Base-by-base conservation (phyloP, 2,113 vertebrate species). In the Serilophus lunatus region DNA sequence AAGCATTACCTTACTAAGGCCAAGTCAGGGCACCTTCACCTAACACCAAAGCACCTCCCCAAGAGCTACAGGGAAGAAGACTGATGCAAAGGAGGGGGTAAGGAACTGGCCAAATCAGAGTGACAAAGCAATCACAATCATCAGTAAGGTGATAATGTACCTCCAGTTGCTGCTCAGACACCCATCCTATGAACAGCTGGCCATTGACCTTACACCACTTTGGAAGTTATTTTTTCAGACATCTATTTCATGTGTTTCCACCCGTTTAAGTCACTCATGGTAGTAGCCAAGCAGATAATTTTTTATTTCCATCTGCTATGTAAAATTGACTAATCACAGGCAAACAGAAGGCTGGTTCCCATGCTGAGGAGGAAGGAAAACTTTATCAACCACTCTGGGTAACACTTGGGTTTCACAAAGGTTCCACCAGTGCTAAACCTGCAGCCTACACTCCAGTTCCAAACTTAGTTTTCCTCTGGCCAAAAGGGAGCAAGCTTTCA, bases 321-420 rank as follows among this genome's bases (percentile, higher is more conserved):
- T n/a, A 53, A 80, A 80, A 92, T 56, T 94, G 93, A 95, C 85
- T 70, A 60, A 94, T 88, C 56, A 22, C 60, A 93, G 26, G 63
- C 59, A 86, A 94, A 77, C 91, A 82, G 61, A 74, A 88, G 85
- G 84, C 66, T 47, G 25, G 45, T 63, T 80, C 49, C 42, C 6
- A 0, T 13, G 47, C 68, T 2, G 82, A 85, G 44, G 29, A 82
- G 25, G 40, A 91, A 82, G 36, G 42, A 93, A 80, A 94, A 54
- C 26, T 54, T 2, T 33, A 72, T 53, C 75, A 66, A 35, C 49
- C 68, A 1, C 44, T 57, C 66, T 61, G 33, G 28, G 9, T 42
- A 90, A 66, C 20, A 18, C 14, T 38, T 14, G 16, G 1, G 15
- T 51, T 75, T 60, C 47, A 35, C 12, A 64, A 49, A 40, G 56